These are phyloP conservation scores for Listronotus bonariensis DNA, from an alignment of 1,140 invertebrate species.

Conservation along the genomic window DNA sequence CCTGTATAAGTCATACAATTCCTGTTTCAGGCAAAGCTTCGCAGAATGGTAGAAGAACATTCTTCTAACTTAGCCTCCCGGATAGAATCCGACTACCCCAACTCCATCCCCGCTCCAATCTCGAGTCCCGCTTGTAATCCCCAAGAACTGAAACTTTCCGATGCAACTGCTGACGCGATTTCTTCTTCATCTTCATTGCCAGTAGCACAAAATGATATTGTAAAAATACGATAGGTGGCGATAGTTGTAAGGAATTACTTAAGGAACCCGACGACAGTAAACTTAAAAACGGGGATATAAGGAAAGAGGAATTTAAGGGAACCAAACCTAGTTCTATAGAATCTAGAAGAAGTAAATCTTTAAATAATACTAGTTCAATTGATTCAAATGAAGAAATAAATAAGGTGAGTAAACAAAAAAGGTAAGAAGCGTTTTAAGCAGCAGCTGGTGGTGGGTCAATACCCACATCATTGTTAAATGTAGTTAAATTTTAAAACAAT, in stretches of 20 bases:
- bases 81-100: conserved; percentile 51
- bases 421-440: too few relatives aligned
- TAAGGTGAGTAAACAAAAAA: conserved; percentile 29
- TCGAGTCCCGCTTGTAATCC: conserved; percentile 37
- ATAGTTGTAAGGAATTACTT: conserved; percentile 4
- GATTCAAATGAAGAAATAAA: conserved; percentile 44
- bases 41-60: conserved; percentile 56
- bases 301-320: conserved; percentile 40
- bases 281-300: conserved; percentile 40
- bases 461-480: too few relatives aligned
- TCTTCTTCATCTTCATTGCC: conserved; percentile 3
- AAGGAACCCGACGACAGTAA: conserved; percentile 26
- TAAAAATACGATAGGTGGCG: neutral
- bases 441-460: too few relatives aligned
- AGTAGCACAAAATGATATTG: neutral
- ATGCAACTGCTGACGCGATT: conserved; percentile 14
- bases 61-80: conserved; percentile 49
- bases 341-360: conserved; percentile 46
- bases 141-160: conserved; percentile 40
- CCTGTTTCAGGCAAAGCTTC: conserved; percentile 48
- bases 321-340: conserved; percentile 44
- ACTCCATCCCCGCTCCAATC: conserved; percentile 42
- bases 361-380: conserved; percentile 46
- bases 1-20: too few relatives aligned
- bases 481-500: too few relatives aligned